A percentile compares a stretch with the other conserved stretches of the same genome.
Evolutionary conservation across 2,113 vertebrate genomes (phyloP).

Genomic region (Bolborhynchus lineola): DNA sequence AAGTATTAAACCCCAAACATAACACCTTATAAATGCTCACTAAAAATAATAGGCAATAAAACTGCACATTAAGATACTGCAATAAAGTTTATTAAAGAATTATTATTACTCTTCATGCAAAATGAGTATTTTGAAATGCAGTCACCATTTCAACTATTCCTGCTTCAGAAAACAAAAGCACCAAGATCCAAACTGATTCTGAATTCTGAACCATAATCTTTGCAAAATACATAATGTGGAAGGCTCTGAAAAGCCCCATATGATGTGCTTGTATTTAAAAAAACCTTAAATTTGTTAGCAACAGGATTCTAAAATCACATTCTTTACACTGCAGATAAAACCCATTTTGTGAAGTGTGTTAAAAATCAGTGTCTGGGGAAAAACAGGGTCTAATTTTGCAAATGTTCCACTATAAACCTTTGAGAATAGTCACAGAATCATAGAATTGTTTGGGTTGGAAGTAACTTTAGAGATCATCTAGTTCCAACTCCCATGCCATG

Average conservation of each 20-base stretch:
- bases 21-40: slow-evolving; percentile 48
- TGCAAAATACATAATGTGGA: not conserved
- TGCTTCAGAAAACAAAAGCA: not conserved
- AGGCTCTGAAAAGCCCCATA: not conserved
- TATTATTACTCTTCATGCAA: slow-evolving; percentile 28
- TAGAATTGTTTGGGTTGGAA: not conserved
- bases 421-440: not conserved
- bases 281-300: not conserved
- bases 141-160: not conserved
- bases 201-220: not conserved
- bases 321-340: not conserved
- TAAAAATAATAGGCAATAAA: slow-evolving; percentile 69
- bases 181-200: not conserved
- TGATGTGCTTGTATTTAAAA: not conserved
- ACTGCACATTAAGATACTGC: slow-evolving; percentile 14
- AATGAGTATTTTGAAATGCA: not conserved
- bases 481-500: not conserved
- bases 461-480: not conserved
- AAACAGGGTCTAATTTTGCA: not conserved
- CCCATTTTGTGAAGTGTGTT: not conserved
- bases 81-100: slow-evolving; percentile 41
- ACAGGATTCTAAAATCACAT: not conserved
- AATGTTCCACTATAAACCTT: not conserved
- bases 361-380: not conserved
- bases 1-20: slow-evolving; percentile 53